These are phyloP conservation scores for Coecobrya sp. DNA, from an alignment of 2,888 invertebrate species.

Conservation along the genomic window DNA sequence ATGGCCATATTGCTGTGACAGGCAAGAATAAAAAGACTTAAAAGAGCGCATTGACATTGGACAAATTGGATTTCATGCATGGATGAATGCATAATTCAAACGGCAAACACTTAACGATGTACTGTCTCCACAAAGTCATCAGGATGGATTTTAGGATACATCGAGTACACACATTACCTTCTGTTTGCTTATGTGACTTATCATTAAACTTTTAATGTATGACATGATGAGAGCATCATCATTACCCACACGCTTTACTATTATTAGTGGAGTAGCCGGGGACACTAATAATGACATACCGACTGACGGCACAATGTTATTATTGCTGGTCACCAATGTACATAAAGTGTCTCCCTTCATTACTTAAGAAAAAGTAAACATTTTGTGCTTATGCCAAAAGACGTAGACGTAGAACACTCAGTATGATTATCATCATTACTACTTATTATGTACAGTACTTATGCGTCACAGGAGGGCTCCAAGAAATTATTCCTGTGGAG, in stretches of 20 bases:
- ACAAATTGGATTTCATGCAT: slow-evolving; percentile 78
- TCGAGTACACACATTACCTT: not conserved
- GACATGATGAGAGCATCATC: slow-evolving; percentile 51
- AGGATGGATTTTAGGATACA: slow-evolving; percentile 17
- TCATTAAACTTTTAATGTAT: slow-evolving; percentile 31
- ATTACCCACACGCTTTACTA: slow-evolving; percentile 34
- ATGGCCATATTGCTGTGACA: not conserved
- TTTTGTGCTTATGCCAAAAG: slow-evolving; percentile 14
- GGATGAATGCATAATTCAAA: slow-evolving; percentile 30
- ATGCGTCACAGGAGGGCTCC: slow-evolving; percentile 72
- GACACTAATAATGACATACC: not conserved
- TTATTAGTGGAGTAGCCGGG: slow-evolving; percentile 17
- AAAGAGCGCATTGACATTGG: slow-evolving; percentile 75
- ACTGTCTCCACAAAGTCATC: slow-evolving; percentile 44
- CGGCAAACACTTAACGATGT: slow-evolving; percentile 27
- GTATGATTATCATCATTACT: slow-evolving; percentile 70
- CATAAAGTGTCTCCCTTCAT: slow-evolving; percentile 11
- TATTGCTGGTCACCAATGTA: not conserved
- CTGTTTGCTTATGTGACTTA: slow-evolving; percentile 38
- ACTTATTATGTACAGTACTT: slow-evolving; percentile 57
- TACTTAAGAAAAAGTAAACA: not conserved
- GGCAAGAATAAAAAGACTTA: slow-evolving; percentile 10
- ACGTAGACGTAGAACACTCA: no score
- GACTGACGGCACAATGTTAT: not conserved
- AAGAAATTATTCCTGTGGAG: slow-evolving; percentile 39